Percentiles rank a stretch among this genome's conserved stretches.
Conservation (phyloP, 1,140 invertebrate genomes). For the Drosophila jambulina region DNA sequence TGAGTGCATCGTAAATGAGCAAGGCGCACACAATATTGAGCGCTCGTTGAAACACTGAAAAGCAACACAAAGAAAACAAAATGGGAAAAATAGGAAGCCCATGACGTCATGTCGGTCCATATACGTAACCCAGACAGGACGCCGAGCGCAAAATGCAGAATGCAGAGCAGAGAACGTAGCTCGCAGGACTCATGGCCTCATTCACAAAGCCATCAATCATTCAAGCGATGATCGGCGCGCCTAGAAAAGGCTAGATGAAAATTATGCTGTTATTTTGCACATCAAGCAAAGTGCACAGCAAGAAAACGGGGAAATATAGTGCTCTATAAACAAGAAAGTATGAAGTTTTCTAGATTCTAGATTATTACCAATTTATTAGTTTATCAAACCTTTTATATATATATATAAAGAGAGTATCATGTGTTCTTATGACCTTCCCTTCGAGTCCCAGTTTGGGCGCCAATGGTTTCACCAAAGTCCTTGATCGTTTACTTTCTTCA, state of each 20-base stretch:
- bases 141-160: slow-evolving; percentile 8
- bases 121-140: not conserved
- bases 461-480: not conserved
- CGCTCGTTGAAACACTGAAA: slow-evolving; percentile 11
- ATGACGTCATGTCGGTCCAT: slow-evolving; percentile 28
- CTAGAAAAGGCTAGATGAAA: slow-evolving; percentile 9
- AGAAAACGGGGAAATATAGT: not conserved
- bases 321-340: no score
- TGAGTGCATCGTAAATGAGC: slow-evolving; percentile 35
- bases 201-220: slow-evolving; percentile 25
- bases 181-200: slow-evolving; percentile 12
- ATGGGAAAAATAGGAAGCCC: not conserved
- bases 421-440: no score
- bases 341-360: not conserved
- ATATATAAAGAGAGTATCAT: not conserved
- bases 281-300: not conserved
- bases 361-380: not conserved
- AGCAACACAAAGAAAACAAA: not conserved
- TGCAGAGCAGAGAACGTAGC: not conserved
- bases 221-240: slow-evolving; percentile 9
- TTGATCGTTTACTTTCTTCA: not conserved
- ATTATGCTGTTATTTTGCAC: slow-evolving; percentile 13
- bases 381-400: not conserved
- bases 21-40: slow-evolving; percentile 23
- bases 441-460: not conserved